A percentile compares a stretch with the other conserved stretches of the same genome.
Evolutionary conservation across 1,140 invertebrate genomes (phyloP).

Genomic region (Lordiphosa clarofinis): DNA sequence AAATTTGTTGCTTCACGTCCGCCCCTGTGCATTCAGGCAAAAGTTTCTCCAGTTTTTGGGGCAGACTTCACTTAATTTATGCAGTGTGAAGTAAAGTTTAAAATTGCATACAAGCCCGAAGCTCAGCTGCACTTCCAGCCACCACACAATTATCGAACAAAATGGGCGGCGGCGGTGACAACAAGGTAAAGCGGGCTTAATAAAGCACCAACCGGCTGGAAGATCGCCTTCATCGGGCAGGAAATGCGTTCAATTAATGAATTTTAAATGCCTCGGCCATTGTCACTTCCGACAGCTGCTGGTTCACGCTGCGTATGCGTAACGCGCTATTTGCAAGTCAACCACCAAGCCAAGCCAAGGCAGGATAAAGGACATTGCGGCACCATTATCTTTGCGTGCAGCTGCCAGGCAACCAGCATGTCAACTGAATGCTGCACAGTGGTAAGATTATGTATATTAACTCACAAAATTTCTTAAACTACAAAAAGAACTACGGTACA

Average conservation of each 20-base stretch:
- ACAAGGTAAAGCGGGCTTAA: conserved; percentile 13
- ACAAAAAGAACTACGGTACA: too few relatives aligned
- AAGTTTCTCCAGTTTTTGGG: conserved; percentile 19
- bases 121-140: conserved; percentile 18
- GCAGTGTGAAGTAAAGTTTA: conserved; percentile 63
- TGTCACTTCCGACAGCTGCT: conserved; percentile 39
- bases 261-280: conserved; percentile 71
- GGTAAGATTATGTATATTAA: neutral
- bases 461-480: too few relatives aligned
- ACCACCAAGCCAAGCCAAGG: conserved; percentile 38
- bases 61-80: conserved; percentile 70
- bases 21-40: too few relatives aligned
- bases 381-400: conserved; percentile 44
- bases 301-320: conserved; percentile 55
- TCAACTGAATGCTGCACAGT: conserved; percentile 18
- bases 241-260: conserved; percentile 73
- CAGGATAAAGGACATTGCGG: conserved; percentile 45
- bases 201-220: conserved; percentile 18
- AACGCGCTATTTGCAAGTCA: conserved; percentile 65
- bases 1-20: too few relatives aligned
- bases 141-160: conserved; percentile 23
- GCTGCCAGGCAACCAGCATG: conserved; percentile 28
- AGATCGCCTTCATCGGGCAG: conserved; percentile 20
- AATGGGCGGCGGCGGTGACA: neutral
- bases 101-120: conserved; percentile 22